These are phyloP conservation scores for Malacoraja senta DNA, from an alignment of 2,797 vertebrate species.

Conservation along the genomic window DNA sequence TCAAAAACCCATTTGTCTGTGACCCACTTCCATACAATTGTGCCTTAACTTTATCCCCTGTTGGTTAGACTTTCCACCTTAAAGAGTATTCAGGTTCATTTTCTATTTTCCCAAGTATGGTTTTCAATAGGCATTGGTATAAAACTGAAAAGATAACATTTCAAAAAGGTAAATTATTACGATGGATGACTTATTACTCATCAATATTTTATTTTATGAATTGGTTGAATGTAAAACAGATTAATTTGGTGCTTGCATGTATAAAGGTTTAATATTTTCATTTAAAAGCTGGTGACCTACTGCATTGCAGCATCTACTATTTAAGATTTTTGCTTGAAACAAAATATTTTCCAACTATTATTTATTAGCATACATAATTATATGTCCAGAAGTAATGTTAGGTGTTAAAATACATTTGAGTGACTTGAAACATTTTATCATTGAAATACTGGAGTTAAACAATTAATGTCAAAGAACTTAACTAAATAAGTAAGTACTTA, in stretches of 20 bases:
- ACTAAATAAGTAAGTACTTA: neutral
- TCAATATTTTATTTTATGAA: conserved; percentile 16
- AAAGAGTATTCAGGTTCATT: conserved; percentile 2
- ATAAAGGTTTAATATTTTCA: conserved; percentile 30
- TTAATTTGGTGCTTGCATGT: neutral
- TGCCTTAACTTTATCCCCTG: no score
- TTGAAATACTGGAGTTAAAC: neutral
- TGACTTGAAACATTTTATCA: neutral
- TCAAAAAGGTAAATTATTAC: neutral
- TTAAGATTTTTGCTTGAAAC: neutral
- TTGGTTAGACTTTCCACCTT: neutral
- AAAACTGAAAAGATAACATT: neutral
- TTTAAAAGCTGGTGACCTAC: neutral
- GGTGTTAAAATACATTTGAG: neutral
- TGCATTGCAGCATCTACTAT: neutral
- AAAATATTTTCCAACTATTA: neutral
- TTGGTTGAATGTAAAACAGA: conserved; percentile 16
- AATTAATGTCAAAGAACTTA: neutral
- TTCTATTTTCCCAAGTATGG: neutral
- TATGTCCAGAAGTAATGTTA: neutral
- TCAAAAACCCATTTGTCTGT: neutral
- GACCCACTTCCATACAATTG: neutral
- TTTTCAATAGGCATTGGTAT: neutral
- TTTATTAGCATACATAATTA: neutral
- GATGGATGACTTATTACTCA: neutral